A percentile compares a stretch with the other conserved stretches of the same genome.
Evolutionary conservation across 2,888 invertebrate species (phyloP).

Genomic region (Leptopilina myrica): DNA sequence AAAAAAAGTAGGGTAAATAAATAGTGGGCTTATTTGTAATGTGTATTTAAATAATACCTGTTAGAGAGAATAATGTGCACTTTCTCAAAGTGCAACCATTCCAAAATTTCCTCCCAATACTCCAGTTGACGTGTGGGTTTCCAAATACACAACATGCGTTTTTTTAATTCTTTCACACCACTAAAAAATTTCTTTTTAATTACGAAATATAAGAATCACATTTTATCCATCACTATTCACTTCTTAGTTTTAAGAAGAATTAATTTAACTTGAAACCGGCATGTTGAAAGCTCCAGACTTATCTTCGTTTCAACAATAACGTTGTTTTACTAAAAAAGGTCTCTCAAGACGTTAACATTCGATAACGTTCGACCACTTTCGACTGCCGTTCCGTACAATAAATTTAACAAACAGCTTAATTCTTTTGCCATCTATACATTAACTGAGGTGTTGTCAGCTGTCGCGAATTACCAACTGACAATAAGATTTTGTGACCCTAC

Average conservation of each 20-base stretch:
- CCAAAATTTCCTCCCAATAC: conserved; percentile 53
- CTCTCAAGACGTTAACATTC: not conserved
- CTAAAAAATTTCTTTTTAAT: not conserved
- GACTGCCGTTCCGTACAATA: not conserved
- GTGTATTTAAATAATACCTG: not conserved
- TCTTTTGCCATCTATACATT: no score
- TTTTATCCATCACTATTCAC: not conserved
- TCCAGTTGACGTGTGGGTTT: conserved; percentile 49
- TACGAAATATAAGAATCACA: not conserved
- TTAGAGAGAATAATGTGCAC: not conserved
- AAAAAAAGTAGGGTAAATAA: no score
- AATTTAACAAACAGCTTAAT: no score
- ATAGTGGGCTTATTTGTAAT: no score
- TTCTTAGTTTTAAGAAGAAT: not conserved
- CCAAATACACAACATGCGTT: conserved; percentile 32
- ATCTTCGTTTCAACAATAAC: not conserved
- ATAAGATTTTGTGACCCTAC: not conserved
- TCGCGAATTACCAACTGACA: not conserved
- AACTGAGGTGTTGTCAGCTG: not conserved
- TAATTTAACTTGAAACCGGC: not conserved
- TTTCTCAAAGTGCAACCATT: conserved; percentile 56
- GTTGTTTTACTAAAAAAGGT: not conserved
- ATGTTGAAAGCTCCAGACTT: not conserved
- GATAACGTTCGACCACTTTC: conserved; percentile 1
- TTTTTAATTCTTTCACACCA: not conserved